Evolutionary conservation across 2,888 invertebrate genomes (phyloP).

Genomic region (Kuschelorhynchus macadamiae): DNA sequence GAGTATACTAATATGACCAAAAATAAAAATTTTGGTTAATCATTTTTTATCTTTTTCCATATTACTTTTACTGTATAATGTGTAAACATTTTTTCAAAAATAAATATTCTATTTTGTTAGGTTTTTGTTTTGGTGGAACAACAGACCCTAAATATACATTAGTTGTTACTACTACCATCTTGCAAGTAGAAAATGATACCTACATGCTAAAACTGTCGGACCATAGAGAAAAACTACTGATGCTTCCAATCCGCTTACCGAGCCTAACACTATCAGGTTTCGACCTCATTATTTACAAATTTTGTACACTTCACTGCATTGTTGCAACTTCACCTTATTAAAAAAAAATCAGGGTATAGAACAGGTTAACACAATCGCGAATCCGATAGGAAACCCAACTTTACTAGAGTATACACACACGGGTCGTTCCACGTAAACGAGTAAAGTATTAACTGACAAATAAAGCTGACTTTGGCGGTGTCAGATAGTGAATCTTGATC

Average conservation of each 20-base stretch:
- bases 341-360: conserved; percentile 15
- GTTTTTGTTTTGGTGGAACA: too few species aligned
- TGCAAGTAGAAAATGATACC: conserved; percentile 4
- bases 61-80: too few species aligned
- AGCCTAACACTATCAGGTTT: conserved; percentile 13
- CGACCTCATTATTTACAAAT: conserved; percentile 15
- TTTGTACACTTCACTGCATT: conserved; percentile 23
- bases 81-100: too few species aligned
- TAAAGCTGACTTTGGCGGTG: conserved; percentile 47
- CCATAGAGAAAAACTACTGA: conserved; percentile 1
- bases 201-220: conserved; percentile 23
- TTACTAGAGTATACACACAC: conserved; percentile 27
- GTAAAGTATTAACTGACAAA: conserved; percentile 44
- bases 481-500: conserved; percentile 42
- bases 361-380: conserved; percentile 28
- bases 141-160: background rate
- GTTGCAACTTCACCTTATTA: conserved; percentile 20
- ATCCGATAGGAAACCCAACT: conserved; percentile 28
- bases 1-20: too few species aligned
- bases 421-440: conserved; percentile 39
- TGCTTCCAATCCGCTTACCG: background rate
- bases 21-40: too few species aligned
- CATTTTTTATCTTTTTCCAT: too few species aligned
- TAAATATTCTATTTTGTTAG: too few species aligned
- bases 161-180: too few species aligned